Evolutionary conservation across 2,797 vertebrate species (phyloP).

Genomic region (Spinus pinus): DNA sequence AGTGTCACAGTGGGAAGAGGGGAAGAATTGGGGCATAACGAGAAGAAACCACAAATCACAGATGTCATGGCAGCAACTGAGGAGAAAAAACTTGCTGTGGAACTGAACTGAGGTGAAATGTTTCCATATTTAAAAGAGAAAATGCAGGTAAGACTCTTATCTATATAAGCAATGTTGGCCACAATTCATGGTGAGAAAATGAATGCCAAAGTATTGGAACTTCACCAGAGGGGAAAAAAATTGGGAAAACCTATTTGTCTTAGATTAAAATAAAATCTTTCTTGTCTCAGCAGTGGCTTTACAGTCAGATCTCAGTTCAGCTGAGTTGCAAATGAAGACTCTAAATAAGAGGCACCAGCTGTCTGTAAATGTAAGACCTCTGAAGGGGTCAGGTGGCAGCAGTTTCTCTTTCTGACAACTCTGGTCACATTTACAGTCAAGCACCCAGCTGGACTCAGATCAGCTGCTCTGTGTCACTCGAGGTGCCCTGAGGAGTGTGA

Average conservation of each 20-base stretch:
- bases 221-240: not conserved
- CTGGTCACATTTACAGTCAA: not conserved
- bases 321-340: not conserved
- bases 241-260: not conserved
- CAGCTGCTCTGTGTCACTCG: accelerated
- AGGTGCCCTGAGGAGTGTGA: not conserved
- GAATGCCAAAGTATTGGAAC: not conserved
- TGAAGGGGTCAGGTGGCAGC: not conserved
- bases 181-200: not conserved
- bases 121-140: not conserved
- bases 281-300: not conserved
- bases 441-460: not conserved
- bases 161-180: not conserved
- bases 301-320: not conserved
- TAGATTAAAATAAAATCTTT: not conserved
- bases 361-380: not conserved
- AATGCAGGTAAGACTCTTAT: not conserved
- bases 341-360: not conserved
- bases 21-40: not conserved
- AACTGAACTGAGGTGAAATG: not conserved
- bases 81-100: not conserved
- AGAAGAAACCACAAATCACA: not conserved
- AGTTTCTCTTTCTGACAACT: not conserved
- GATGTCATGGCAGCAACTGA: not conserved
- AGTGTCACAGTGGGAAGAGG: not conserved